Evolutionary conservation across 2,888 invertebrate species (phyloP).

Genomic region (Anthophora plumipes): DNA sequence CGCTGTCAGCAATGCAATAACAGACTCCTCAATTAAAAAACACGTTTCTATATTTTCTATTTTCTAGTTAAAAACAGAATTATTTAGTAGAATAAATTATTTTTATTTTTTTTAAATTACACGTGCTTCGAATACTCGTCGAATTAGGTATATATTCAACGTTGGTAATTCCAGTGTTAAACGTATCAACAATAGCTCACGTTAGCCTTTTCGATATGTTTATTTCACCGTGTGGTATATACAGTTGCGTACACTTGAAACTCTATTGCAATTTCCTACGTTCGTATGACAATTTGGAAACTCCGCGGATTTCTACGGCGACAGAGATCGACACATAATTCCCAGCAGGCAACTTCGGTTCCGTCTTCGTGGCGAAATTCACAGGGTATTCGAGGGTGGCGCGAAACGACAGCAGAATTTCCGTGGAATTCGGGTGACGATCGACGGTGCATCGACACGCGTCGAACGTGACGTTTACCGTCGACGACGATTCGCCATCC

Average conservation of each 20-base stretch:
- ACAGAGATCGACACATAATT: slow-evolving; percentile 62
- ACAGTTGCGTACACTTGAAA: not conserved
- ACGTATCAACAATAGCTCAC: no score
- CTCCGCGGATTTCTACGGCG: slow-evolving; percentile 22
- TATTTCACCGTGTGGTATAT: not conserved
- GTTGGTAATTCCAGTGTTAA: no score
- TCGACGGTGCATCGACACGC: slow-evolving; percentile 56
- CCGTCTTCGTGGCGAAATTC: slow-evolving; percentile 55
- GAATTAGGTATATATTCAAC: no score
- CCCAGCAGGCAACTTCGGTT: slow-evolving; percentile 44
- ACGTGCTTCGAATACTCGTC: no score
- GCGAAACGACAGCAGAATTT: slow-evolving; percentile 62
- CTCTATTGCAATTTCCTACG: slow-evolving; percentile 22
- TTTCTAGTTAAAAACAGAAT: no score
- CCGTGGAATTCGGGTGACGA: slow-evolving; percentile 64
- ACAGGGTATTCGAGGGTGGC: slow-evolving; percentile 41
- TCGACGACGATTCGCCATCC: slow-evolving; percentile 38
- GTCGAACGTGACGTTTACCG: slow-evolving; percentile 64
- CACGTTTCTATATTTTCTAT: no score
- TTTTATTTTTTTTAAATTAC: no score
- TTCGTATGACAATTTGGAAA: slow-evolving; percentile 35
- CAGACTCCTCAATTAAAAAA: no score
- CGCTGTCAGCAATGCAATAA: no score
- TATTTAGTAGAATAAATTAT: no score
- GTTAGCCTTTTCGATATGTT: slow-evolving; percentile 3